Evolutionary conservation across 2,888 invertebrate genomes (phyloP).

Genomic region (Kuschelorhynchus macadamiae): DNA sequence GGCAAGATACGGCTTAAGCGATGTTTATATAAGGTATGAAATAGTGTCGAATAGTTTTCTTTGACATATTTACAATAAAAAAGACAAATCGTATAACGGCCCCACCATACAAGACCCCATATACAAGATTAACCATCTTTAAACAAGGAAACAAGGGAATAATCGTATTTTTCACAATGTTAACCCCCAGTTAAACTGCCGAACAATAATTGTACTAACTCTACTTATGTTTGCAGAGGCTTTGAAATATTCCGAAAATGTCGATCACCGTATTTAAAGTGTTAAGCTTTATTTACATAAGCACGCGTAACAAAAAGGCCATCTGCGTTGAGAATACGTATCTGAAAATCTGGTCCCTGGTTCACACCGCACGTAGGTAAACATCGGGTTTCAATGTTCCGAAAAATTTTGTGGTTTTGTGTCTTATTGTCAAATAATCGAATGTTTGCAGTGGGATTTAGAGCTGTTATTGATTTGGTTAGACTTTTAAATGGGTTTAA

Average conservation of each 20-base stretch:
- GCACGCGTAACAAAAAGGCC: conserved; percentile 37
- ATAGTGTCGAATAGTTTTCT: no score
- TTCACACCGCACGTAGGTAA: conserved; percentile 43
- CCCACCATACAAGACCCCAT: neutral
- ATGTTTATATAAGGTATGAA: no score
- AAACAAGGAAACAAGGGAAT: conserved; percentile 45
- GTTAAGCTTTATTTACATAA: conserved; percentile 44
- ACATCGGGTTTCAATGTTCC: conserved; percentile 29
- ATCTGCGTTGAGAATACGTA: conserved; percentile 30
- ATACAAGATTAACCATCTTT: conserved; percentile 32
- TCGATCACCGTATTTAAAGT: conserved; percentile 41
- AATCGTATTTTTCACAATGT: conserved; percentile 46
- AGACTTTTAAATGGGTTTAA: neutral
- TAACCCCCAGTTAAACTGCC: conserved; percentile 36
- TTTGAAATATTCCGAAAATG: conserved; percentile 47
- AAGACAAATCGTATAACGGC: conserved; percentile 33
- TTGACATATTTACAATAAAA: conserved; percentile 30
- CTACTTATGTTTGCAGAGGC: conserved; percentile 37
- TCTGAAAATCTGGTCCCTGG: conserved; percentile 34
- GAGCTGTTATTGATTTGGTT: no score
- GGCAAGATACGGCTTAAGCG: no score
- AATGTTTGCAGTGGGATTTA: conserved; percentile 14
- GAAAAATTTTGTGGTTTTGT: conserved; percentile 40
- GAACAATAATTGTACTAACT: conserved; percentile 38
- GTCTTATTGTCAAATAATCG: conserved; percentile 14